Percentiles rank a stretch among this genome's conserved stretches.
phyloP scores from a whole-genome alignment of 2,113 vertebrate species.

The Notothenia coriiceps region DNA sequence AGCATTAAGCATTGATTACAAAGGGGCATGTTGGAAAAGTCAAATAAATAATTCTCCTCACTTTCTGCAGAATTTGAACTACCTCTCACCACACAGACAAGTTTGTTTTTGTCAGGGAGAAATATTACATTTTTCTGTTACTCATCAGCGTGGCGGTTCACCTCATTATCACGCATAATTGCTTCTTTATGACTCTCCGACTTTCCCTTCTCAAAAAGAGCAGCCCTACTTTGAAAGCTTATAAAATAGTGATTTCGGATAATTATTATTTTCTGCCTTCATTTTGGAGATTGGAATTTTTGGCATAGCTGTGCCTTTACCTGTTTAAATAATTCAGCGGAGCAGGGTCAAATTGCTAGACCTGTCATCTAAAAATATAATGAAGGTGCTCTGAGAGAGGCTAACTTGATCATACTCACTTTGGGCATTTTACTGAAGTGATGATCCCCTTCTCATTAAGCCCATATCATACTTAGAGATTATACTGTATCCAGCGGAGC shows the following conservation, averaged over 20 bases:
- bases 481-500: constrained; percentile 56
- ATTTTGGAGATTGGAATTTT: background rate
- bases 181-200: constrained; percentile 26
- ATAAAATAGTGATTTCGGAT: constrained; percentile 2
- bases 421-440: constrained; percentile 41
- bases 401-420: constrained; percentile 35
- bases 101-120: constrained; percentile 46
- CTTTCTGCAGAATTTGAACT: constrained; percentile 16
- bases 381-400: background rate
- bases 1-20: constrained; percentile 31
- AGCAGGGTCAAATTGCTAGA: constrained; percentile 1
- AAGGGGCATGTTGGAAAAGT: constrained; percentile 10
- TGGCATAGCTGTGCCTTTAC: constrained; percentile 17
- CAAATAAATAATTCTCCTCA: constrained; percentile 16
- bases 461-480: constrained; percentile 77
- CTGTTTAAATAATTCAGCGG: constrained; percentile 27
- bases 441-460: constrained; percentile 68
- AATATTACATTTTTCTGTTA: constrained; percentile 40
- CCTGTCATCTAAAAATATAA: constrained; percentile 14
- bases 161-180: constrained; percentile 50
- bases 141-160: constrained; percentile 52
- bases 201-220: background rate
- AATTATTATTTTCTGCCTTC: background rate
- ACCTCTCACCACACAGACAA: constrained; percentile 3
- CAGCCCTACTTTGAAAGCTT: background rate